Base-by-base conservation (phyloP, 2,888 invertebrate genomes). In the Sphinx pinastri region DNA sequence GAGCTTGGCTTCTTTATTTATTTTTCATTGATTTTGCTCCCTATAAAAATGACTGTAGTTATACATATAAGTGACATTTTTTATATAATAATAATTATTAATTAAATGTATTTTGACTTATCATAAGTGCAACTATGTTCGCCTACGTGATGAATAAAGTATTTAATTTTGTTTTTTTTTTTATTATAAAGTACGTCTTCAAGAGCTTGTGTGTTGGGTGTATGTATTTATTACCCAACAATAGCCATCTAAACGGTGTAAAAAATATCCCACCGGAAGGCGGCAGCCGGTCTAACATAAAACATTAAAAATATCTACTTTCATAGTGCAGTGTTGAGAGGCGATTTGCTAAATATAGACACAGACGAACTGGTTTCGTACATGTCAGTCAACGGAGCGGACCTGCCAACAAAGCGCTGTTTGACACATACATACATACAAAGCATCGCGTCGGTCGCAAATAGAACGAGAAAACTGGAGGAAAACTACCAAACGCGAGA, bases 281-380 rank as follows among this genome's bases (percentile, higher is more conserved):
- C 47, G 45, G 57, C 68, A 38, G 60, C 59, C 68, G 66, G 60
- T 71, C 58, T 70, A 67, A 67, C 57, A 63, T 66, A 59, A 58
- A 55, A 55, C 63, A 67, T 55, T 47, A 70, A 72, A 67, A 47
- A 60, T 10, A 57, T 67, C 71, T 71, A 82, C 82, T 86, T 84
- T 84, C 78, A 82, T 77, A 78, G 75, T 71, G 71, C 75, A 75
- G 78, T 75, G 73, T 75, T 74, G 75, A 78, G 82, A 79, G 77
- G 79, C 57, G 72, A 77, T 78, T 77, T 78, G 79, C 83, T 83
- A 84, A 88, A 87, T 86, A 81, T 84, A 86, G 79, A 77, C 76
- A 60, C 71, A 67, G 72, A 69, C 70, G 72, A 76, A 78, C 76
- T 76, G 73, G 76, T 72, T 82, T 79, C 75, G 76, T 80, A 79